These are phyloP conservation scores for Anguilla marmorata DNA, from an alignment of 2,797 vertebrate genomes.

Conservation along the genomic window DNA sequence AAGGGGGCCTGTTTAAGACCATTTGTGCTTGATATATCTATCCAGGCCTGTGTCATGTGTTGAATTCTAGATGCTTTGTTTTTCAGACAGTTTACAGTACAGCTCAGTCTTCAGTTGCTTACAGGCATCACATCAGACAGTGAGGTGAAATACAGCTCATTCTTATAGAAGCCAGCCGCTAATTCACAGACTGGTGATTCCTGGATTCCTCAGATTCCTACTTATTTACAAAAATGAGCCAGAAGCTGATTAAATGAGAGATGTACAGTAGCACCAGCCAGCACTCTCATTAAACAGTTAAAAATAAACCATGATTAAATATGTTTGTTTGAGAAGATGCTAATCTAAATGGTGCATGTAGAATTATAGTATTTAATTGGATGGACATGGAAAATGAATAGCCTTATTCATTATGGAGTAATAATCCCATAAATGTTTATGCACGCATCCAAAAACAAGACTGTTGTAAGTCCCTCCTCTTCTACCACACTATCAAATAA, in stretches of 20 bases:
- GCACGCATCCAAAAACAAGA: background rate
- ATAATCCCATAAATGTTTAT: background rate
- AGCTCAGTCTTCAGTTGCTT: too few species aligned
- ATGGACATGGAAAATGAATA: background rate
- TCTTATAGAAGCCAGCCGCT: background rate
- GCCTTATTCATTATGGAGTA: background rate
- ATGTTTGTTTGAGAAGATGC: background rate
- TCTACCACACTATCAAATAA: too few species aligned
- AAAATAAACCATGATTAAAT: background rate
- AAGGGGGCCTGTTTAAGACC: background rate
- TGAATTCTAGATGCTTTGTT: too few species aligned
- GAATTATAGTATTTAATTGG: background rate
- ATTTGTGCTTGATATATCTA: background rate
- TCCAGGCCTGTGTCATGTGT: background rate
- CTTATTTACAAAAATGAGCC: too few species aligned
- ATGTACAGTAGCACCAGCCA: background rate
- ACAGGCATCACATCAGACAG: too few species aligned
- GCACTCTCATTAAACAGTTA: background rate
- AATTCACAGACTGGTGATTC: too few species aligned
- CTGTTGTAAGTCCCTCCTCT: background rate
- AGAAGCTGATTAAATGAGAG: background rate
- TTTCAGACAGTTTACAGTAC: too few species aligned
- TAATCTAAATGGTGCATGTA: background rate
- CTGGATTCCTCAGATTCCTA: too few species aligned
- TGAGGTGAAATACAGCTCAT: too few species aligned